Evolutionary conservation across 2,888 invertebrate genomes (phyloP), one percentile per base, ranked within the genome.

Genomic region (Meteorus cinctellus): DNA sequence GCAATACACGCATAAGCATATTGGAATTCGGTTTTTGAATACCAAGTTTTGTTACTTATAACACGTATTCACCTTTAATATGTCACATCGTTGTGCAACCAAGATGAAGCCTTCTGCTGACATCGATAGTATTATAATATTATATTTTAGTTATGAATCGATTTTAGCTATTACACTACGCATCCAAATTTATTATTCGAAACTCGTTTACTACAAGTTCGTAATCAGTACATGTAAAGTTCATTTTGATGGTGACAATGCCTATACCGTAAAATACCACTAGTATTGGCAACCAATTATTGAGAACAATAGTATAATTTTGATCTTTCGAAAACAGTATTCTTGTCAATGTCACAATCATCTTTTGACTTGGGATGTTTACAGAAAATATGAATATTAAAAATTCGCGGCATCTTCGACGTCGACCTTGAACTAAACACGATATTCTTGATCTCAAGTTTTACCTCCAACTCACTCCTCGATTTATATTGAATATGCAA

Each of bases 11-110:
- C 67, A 67, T 68, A 73, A 69, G 74, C 78, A 71, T 81, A 78
- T 82, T 73, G 75, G 72, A 80, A 73, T 81, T 83, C 84, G 82
- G 83, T 85, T 82, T 83, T 84, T 80, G 84, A 86, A 86, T 86
- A 83, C 86, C 81, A 85, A 85, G 36, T 83, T 77, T 59, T 78
- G 77, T 83, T 83, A 82, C 82, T 81, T 77, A 77, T 68, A 48
- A 55, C 45, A 34, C 67, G 62, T 75, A 63, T 51, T 14, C 71
- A 59, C 60, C 75, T 76, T 78, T 73, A 69, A 77, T 78, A 71
- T 79, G 62, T 67, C 27, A 41, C 48, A 65, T 31, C 34, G 69
- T 76, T 79, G 76, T 77, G 77, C 76, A 78, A 80, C 75, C 10
- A 19, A 55, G 8, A 55, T 77, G 76, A 72, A 24, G 51, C 12